Base-by-base conservation (phyloP, 1,140 invertebrate genomes). In the Sipha flava region DNA sequence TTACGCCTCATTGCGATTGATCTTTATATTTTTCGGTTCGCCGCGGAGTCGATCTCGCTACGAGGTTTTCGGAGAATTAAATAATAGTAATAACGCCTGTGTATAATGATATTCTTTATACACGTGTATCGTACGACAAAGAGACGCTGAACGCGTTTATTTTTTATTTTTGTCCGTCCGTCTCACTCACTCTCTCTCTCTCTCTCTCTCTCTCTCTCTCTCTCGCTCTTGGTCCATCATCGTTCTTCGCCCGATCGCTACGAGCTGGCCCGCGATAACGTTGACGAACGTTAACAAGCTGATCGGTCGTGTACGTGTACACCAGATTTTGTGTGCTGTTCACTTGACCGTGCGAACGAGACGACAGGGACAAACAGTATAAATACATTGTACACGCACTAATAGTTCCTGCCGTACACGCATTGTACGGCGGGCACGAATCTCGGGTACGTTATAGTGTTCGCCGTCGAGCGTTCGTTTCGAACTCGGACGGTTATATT, bases 1-100 rank as follows among this genome's bases (percentile, higher is more conserved):
- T 70, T 29, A 70, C 66, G 66, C 66, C 66, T 70, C 66, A 70
- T 70, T 70, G 66, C 40, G 29, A 29, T 70, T 70, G 66, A 70
- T 70, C 66, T 70, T 70, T 47, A 70, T 70, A 52, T 54, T 57
- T 59, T 31, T 59, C 16, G 1, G 18, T 70, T 29, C 40, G 29
- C 29, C 66, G 18, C 23, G 3, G n/a, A 40, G 37, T 66, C 47
- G 40, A 68, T 45, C 64, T 26, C 37, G 29, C 23, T 10, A 10
- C 14, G 64, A 21, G 12, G 37, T 68, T 45, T 45, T 68, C 16
- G 23, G 23, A 26, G 2, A 45, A 68, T 68, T 45, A 45, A 68
- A 68, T 68, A 45, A 68, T 68, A 68, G 31, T 62, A 34, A 64
- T 21, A 37, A 37, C 10, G 37, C 10, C 10, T 6, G 31, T 23